Base-by-base conservation (phyloP, 2,888 invertebrate genomes). In the Eustalomyia histrio region DNA sequence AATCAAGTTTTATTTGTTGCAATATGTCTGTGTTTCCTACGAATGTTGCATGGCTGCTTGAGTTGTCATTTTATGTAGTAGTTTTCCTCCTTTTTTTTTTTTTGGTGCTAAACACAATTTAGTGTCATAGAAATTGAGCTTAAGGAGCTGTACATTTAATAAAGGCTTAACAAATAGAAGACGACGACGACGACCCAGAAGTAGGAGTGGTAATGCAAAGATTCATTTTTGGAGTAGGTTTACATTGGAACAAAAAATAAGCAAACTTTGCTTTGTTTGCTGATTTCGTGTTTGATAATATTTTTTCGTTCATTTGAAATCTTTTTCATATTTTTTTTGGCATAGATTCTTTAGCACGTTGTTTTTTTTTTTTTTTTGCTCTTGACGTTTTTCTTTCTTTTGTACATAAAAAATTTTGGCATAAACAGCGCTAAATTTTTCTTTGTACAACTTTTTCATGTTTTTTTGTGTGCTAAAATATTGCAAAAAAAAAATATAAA, bases 201-300 rank as follows among this genome's bases (percentile, higher is more conserved):
- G 39, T 8, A 5, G 39, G 39, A 12, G 39, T 35, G 21, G 8
- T n/a, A 68, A 68, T 75, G 60, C 61, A 24, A 50, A 10, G 35
- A 47, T 14, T 50, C 55, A 17, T 61, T 35, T 29, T 61, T 8
- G 60, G 21, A 72, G 35, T 52, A 61, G 68, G 16, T 39, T 39
- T 39, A 57, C 8, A 35, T 7, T 16, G 7, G 57, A 1, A 63
- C 43, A 53, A 55, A n/a, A 63, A 68, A 47, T 39, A 35, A 35
- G 17, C 0, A 53, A 57, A 33, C 18, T 63, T 52, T 61, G 65
- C 61, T 63, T 67, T 50, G 57, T 74, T 69, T 52, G 61, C 71
- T 65, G 76, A 61, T 76, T 73, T 69, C 68, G 52, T 76, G 72
- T 69, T 68, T 76, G 64, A 65, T 71, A 75, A 53, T 39, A 8